phyloP scores from a whole-genome alignment of 2,888 invertebrate species.

The Tolmerus cingulatus region DNA sequence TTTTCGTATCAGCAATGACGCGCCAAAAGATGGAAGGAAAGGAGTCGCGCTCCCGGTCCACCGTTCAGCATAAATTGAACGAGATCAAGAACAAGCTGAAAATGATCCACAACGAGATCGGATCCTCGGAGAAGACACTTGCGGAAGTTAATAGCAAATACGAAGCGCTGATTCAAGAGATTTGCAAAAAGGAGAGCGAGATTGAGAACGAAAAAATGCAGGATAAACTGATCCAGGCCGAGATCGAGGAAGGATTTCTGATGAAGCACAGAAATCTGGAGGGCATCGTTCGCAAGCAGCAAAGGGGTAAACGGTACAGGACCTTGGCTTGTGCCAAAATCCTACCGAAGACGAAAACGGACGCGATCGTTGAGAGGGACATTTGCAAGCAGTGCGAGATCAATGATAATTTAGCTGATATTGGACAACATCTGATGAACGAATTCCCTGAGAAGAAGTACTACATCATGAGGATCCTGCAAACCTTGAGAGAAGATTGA shows the following conservation, averaged over 20 bases:
- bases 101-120: conserved; percentile 63
- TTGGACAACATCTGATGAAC: conserved; percentile 67
- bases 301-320: conserved; percentile 70
- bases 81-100: conserved; percentile 69
- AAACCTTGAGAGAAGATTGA: conserved; percentile 62
- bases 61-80: conserved; percentile 68
- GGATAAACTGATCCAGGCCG: conserved; percentile 55
- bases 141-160: conserved; percentile 53
- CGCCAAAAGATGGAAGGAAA: conserved; percentile 66
- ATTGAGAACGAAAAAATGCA: conserved; percentile 55
- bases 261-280: conserved; percentile 64
- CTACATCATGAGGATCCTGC: conserved; percentile 63
- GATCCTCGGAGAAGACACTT: conserved; percentile 54
- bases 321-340: conserved; percentile 64
- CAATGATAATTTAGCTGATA: conserved; percentile 68
- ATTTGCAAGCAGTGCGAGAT: conserved; percentile 68
- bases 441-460: conserved; percentile 71
- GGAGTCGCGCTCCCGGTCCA: conserved; percentile 64
- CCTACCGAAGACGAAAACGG: conserved; percentile 57
- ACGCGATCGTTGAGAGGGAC: conserved; percentile 65
- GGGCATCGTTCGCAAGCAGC: conserved; percentile 74
- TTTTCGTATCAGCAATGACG: conserved; percentile 68
- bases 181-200: conserved; percentile 53
- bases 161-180: conserved; percentile 53
- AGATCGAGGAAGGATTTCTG: conserved; percentile 62